Base-by-base conservation (phyloP, 2,888 invertebrate genomes). In the Microplitis deprimator region DNA sequence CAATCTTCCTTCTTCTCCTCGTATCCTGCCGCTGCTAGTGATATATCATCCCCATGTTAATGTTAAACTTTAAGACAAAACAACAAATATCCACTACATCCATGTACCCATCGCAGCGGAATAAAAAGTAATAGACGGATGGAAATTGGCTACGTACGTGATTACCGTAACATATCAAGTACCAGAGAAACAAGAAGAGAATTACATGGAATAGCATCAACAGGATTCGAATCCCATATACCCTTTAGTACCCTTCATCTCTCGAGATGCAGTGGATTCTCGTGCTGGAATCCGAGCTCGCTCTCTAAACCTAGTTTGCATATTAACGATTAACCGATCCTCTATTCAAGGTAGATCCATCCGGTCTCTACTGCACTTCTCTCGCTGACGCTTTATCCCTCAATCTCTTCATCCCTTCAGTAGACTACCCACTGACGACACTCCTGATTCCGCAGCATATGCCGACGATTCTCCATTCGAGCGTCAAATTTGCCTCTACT, bases 361-460 rank as follows among this genome's bases (percentile, higher is more conserved):
- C 74, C 73, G 69, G 78, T 77, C 80, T 70, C 77, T 78, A 67
- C 13, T 71, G 29, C 61, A 60, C n/a, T 40, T 8, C 69, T 62
- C 70, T 38, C 65, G 20, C 29, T 29, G 29, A 29, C 16, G 41
- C 64, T 71, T 77, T 68, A 50, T 68, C 74, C 78, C 77, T 64
- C 20, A 10, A 17, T 16, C 60, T 16, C 61, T 6, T 71, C 60
- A 10, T 61, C 61, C 73, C 70, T 50, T 74, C 62, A 83, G 84
- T 86, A 85, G 86, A 86, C 84, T 82, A 81, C 84, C 50, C 50
- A 13, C 50, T 50, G 78, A 84, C 83, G 86, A 86, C 86, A 80
- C 86, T 85, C 83, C 79, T 83, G 83, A 84, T 83, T 84, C 83
- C 77, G 67, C 68, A 64, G 78, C 82, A 79, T 81, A 80, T 81